Conservation (phyloP, 2,888 invertebrate species). For the Teleiodes luculella region DNA sequence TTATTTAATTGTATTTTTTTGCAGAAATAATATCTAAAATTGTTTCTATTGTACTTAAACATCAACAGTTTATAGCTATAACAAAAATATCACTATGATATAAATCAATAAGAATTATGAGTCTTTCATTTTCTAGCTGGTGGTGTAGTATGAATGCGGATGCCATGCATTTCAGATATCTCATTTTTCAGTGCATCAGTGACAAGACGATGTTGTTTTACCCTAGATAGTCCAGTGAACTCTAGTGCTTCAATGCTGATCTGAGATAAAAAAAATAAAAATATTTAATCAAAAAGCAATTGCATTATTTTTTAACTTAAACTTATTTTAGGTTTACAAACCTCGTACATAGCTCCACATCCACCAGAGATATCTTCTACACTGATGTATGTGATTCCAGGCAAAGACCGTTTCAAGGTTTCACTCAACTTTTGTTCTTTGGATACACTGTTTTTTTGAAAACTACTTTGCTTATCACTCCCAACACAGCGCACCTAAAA, state of each 20-base stretch:
- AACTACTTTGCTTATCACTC: constrained; percentile 38
- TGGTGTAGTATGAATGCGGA: constrained; percentile 85
- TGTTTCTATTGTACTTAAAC: constrained; percentile 3
- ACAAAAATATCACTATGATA: not conserved
- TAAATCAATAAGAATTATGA: not conserved
- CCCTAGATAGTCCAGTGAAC: constrained; percentile 82
- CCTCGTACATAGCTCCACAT: constrained; percentile 90
- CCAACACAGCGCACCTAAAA: not conserved
- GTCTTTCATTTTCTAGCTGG: constrained; percentile 34
- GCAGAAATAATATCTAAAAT: not conserved
- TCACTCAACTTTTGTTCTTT: constrained; percentile 61
- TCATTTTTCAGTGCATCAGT: constrained; percentile 85
- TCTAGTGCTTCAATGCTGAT: constrained; percentile 82
- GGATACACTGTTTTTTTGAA: constrained; percentile 51
- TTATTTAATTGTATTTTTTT: not conserved
- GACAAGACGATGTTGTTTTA: constrained; percentile 86
- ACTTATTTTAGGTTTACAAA: too few species aligned
- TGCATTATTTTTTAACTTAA: too few species aligned
- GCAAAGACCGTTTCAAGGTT: constrained; percentile 67
- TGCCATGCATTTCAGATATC: constrained; percentile 90
- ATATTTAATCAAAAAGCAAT: not conserved
- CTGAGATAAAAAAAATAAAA: constrained; percentile 34
- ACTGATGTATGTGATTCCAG: constrained; percentile 80
- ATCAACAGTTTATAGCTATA: constrained; percentile 18
- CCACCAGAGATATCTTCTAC: constrained; percentile 88